These are phyloP conservation scores for Cromileptes altivelis DNA, from an alignment of 2,113 vertebrate species.

Conservation along the genomic window DNA sequence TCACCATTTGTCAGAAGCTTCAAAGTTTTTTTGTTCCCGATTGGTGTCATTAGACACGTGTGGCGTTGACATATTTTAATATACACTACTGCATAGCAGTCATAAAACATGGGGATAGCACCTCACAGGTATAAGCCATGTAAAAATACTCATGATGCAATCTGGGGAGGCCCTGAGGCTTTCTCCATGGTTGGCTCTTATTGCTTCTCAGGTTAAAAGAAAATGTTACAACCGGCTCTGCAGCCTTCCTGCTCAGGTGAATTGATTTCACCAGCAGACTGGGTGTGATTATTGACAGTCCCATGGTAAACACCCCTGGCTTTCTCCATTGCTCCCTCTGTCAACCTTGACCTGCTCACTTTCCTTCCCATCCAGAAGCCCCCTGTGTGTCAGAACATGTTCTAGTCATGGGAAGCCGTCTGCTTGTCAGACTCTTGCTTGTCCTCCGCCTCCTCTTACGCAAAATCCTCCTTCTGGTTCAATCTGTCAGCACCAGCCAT, in stretches of 20 bases:
- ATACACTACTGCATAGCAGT: neutral
- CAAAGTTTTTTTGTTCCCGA: neutral
- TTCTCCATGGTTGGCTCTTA: neutral
- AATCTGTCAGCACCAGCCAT: slow-evolving; percentile 66
- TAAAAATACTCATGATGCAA: slow-evolving; percentile 4
- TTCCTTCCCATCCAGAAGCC: slow-evolving; percentile 59
- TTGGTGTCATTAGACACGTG: neutral
- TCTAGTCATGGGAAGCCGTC: slow-evolving; percentile 52
- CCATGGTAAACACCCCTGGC: neutral
- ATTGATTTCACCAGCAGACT: neutral
- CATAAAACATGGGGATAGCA: neutral
- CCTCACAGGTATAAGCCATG: neutral
- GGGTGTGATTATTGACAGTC: slow-evolving; percentile 19
- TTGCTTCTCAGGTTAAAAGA: neutral
- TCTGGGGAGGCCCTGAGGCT: neutral
- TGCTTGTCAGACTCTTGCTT: slow-evolving; percentile 59
- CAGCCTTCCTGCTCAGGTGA: neutral
- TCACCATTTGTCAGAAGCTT: neutral
- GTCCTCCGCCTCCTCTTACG: slow-evolving; percentile 51
- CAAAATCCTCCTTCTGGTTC: slow-evolving; percentile 47
- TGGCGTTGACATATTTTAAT: neutral
- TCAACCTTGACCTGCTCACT: slow-evolving; percentile 1
- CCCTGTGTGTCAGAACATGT: slow-evolving; percentile 73
- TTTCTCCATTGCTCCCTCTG: slow-evolving; percentile 24
- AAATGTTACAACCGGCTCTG: neutral